Evolutionary conservation across 2,797 vertebrate species (phyloP), one percentile per base, ranked within the genome.

Genomic region (Parauchenoglanis ngamensis): DNA sequence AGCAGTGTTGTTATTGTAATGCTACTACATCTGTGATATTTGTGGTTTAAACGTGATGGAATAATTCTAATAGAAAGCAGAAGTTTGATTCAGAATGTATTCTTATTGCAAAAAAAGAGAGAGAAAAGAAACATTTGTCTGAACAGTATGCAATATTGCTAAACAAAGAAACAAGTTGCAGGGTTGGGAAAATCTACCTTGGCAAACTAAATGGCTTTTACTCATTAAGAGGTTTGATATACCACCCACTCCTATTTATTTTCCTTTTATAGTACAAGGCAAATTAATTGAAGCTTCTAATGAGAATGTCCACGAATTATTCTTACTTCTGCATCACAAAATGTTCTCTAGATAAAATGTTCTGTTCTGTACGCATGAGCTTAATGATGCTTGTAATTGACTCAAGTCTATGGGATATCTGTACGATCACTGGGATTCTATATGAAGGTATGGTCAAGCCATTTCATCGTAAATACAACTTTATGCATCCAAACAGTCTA

Each of bases 141-240:
- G 44, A 84, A 87, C 13, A 86, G 44, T 63, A 76, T 23, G 23
- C 17, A 72, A 40, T 21, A 76, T 63, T 44, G 25, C 72, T 83
- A 77, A 25, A 73, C 67, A 57, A 82, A 10, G 13, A 75, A 84
- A 61, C 23, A 57, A 72, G n/a, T n/a, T 59, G 31, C 31, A 85
- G 19, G 15, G 31, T 73, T 79, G 35, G 15, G 23, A 78, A 77
- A 54, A 73, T 86, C 59, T 73, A 61, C 49, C 59, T 56, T 13
- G 49, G 56, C 4, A 85, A 46, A 87, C 85, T 80, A 82, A 89
- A 92, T 87, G 90, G 92, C 92, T 94, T 95, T 94, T 94, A 94
- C 93, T 94, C 92, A 94, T 94, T 75, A 89, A 67, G 88, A 90
- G 90, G 84, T 90, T 88, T 57, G 89, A 86, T 91, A 88, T 82